A percentile compares a stretch with the other conserved stretches of the same genome.
phyloP scores from a whole-genome alignment of 2,888 invertebrate species.

The Erannis defoliaria region DNA sequence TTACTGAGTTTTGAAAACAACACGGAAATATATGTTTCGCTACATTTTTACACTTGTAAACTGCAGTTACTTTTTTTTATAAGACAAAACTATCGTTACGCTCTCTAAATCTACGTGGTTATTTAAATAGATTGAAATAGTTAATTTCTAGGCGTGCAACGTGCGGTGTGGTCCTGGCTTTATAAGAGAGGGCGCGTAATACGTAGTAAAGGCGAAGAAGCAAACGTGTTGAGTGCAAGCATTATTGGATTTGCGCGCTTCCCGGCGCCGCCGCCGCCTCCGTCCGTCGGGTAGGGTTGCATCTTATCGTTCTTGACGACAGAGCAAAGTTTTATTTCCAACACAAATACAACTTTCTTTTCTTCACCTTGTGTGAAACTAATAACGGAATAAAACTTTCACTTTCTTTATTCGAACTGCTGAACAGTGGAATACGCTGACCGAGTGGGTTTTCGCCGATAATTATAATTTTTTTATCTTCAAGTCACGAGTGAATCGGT shows the following conservation, averaged over 20 bases:
- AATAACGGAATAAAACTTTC: background rate
- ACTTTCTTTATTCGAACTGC: background rate
- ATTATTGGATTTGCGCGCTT: slow-evolving; percentile 27
- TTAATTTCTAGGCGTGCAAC: background rate
- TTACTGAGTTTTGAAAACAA: no score
- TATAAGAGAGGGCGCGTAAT: background rate
- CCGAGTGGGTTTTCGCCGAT: no score
- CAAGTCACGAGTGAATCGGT: no score
- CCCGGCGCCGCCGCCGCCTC: background rate
- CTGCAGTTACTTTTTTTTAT: no score
- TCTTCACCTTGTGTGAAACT: background rate
- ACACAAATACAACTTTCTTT: background rate
- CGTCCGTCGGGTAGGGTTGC: slow-evolving; percentile 4
- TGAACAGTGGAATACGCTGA: no score
- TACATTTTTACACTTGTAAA: no score
- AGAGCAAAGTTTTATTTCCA: background rate
- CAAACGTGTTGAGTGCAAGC: slow-evolving; percentile 29
- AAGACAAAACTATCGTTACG: no score
- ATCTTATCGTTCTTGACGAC: no score
- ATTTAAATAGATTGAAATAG: background rate
- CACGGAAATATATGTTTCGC: no score
- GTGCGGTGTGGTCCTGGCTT: background rate
- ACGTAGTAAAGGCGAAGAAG: slow-evolving; percentile 16
- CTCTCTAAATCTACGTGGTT: no score
- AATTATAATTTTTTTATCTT: no score